Evolutionary conservation across 92 coral and sea anemone species (phyloP).

Genomic region (Heteractis magnifica): DNA sequence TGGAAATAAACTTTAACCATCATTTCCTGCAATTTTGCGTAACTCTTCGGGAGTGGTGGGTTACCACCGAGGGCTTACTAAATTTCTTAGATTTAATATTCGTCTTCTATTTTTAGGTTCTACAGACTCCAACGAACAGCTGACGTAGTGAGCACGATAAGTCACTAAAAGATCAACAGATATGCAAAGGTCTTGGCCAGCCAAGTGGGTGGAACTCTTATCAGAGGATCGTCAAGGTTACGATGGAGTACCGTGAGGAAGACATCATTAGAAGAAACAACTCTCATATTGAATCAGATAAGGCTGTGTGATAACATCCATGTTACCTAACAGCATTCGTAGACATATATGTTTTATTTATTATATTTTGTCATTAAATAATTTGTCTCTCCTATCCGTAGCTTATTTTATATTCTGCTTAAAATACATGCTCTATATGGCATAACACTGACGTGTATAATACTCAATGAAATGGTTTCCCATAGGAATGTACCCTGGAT

Average conservation of each 20-base stretch:
- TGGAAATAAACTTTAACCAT: neutral
- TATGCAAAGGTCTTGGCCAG: too few relatives aligned
- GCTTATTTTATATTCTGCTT: neutral
- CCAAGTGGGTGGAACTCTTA: too few relatives aligned
- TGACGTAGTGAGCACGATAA: neutral
- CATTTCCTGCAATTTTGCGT: neutral
- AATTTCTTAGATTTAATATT: neutral
- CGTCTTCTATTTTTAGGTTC: conserved; percentile 5
- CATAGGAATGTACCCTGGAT: too few relatives aligned
- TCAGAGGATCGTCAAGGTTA: too few relatives aligned
- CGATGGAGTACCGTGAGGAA: too few relatives aligned
- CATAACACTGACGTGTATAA: too few relatives aligned
- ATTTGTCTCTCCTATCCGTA: neutral
- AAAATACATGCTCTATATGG: too few relatives aligned
- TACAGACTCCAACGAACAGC: conserved; percentile 15
- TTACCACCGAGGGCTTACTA: neutral
- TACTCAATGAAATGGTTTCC: too few relatives aligned
- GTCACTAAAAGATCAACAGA: too few relatives aligned
- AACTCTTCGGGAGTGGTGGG: neutral
- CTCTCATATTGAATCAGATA: neutral
- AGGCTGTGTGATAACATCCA: too few relatives aligned
- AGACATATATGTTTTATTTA: neutral
- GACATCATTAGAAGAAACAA: neutral
- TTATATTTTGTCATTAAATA: neutral
- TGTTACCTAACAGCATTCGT: neutral